Conservation (phyloP, 2,888 invertebrate genomes). For the Rhamphomyia laevipes region DNA sequence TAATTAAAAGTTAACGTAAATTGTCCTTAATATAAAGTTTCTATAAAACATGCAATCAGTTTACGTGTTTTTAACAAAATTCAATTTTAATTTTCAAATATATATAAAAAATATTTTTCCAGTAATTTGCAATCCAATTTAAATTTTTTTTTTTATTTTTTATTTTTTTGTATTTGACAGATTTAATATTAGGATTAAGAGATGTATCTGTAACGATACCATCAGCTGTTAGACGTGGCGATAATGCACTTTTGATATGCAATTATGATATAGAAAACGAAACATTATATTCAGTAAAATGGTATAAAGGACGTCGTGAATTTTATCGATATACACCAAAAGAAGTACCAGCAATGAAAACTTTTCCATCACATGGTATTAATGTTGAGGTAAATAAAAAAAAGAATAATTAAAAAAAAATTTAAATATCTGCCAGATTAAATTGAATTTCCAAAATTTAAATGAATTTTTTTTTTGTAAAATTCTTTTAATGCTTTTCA, state of each 20-base stretch:
- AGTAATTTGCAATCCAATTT: not conserved
- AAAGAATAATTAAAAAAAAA: too few relatives aligned
- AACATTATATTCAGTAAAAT: constrained; percentile 78
- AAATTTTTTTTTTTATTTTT: constrained; percentile 12
- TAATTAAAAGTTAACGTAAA: too few relatives aligned
- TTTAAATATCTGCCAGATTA: too few relatives aligned
- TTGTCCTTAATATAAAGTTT: too few relatives aligned
- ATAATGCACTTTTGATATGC: constrained; percentile 56
- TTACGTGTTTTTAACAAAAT: too few relatives aligned
- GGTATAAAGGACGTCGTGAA: constrained; percentile 73
- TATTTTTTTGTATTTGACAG: constrained; percentile 21
- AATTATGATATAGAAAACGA: constrained; percentile 68
- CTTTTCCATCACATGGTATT: constrained; percentile 59
- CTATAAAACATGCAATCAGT: too few relatives aligned
- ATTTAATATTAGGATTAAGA: constrained; percentile 38
- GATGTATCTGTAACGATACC: constrained; percentile 58
- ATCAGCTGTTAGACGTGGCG: constrained; percentile 52
- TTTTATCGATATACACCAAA: constrained; percentile 74
- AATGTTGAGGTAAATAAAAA: constrained; percentile 49
- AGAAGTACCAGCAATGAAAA: constrained; percentile 58
- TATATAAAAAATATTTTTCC: too few relatives aligned
- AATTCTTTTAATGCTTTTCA: too few relatives aligned
- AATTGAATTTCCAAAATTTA: too few relatives aligned
- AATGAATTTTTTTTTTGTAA: too few relatives aligned
- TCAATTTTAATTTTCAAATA: too few relatives aligned